phyloP scores from a whole-genome alignment of 1,140 invertebrate species.

The Sitodiplosis mosellana region DNA sequence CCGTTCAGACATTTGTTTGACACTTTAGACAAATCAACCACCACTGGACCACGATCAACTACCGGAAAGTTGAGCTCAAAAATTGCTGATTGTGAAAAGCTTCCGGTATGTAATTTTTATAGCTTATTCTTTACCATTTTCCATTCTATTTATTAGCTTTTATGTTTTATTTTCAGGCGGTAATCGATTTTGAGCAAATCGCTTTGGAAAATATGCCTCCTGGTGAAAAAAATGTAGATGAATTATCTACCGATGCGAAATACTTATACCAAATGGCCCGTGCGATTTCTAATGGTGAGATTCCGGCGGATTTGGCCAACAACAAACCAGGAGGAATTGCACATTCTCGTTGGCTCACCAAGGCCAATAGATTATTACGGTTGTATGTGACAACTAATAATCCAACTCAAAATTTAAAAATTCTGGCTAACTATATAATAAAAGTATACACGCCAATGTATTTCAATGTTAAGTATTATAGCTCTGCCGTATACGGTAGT shows the following conservation, averaged over 20 bases:
- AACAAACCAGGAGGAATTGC: background rate
- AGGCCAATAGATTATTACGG: background rate
- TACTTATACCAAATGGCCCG: background rate
- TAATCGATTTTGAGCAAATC: too few relatives aligned
- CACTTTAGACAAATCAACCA: background rate
- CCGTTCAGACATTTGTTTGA: background rate
- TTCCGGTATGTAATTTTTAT: background rate
- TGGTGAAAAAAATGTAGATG: background rate
- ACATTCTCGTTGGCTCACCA: background rate
- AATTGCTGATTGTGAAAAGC: background rate
- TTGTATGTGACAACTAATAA: background rate
- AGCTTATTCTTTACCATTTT: too few relatives aligned
- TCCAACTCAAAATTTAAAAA: background rate
- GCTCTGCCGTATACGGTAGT: background rate
- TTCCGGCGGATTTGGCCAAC: background rate
- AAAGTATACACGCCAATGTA: background rate
- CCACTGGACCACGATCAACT: conserved; percentile 1
- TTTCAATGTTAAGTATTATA: background rate
- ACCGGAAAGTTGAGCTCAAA: background rate
- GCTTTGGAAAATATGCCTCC: background rate
- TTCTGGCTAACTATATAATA: background rate
- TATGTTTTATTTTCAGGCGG: too few relatives aligned
- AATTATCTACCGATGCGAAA: background rate
- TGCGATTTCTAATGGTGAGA: background rate
- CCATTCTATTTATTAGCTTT: too few relatives aligned